These are phyloP conservation scores for Pangasius djambal DNA, from an alignment of 2,797 vertebrate genomes.

Conservation along the genomic window DNA sequence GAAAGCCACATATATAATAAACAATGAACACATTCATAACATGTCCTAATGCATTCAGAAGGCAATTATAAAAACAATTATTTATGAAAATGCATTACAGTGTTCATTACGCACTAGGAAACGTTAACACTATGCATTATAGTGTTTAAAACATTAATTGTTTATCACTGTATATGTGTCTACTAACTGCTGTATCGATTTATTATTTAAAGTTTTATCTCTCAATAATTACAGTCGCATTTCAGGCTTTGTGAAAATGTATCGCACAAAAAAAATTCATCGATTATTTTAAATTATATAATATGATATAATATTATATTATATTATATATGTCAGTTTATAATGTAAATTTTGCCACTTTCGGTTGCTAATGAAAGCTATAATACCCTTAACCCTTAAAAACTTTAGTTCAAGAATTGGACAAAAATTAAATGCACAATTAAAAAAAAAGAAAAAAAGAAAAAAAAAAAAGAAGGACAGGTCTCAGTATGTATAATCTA, in stretches of 20 bases:
- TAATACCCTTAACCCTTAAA: no score
- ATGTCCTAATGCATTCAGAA: not conserved
- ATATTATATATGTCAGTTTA: no score
- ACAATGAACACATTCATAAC: not conserved
- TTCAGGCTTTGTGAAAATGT: not conserved
- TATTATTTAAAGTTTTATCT: not conserved
- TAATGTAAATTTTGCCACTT: no score
- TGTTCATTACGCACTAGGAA: not conserved
- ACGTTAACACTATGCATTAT: no score
- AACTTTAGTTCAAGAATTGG: not conserved
- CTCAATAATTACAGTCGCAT: not conserved
- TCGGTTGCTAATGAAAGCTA: no score
- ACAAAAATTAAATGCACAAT: not conserved
- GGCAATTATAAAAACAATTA: not conserved
- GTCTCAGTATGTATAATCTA: not conserved
- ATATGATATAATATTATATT: not conserved
- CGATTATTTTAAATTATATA: not conserved
- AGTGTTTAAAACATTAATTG: not conserved
- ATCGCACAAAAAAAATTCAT: not conserved
- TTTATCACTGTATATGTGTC: not conserved
- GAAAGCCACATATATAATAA: not conserved
- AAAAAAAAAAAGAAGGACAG: not conserved
- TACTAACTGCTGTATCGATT: not conserved
- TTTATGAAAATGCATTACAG: not conserved
- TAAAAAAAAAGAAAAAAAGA: no score